Percentiles rank a stretch among this genome's conserved stretches.
These are phyloP conservation scores for Ceratina japonica DNA, from an alignment of 1,140 invertebrate species.

Conservation along the genomic window DNA sequence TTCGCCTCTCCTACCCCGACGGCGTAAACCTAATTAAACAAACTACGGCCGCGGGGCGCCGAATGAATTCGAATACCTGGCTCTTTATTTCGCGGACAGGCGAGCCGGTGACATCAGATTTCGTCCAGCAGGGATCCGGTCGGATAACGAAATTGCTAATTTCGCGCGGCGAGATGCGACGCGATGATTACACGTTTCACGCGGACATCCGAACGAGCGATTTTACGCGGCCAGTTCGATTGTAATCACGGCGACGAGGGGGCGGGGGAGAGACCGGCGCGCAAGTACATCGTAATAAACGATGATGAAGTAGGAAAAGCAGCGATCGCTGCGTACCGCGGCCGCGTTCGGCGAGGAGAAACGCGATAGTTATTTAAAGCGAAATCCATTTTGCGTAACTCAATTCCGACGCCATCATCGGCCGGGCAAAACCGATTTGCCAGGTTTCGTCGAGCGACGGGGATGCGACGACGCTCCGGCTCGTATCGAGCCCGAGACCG, in stretches of 20 bases:
- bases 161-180: not conserved
- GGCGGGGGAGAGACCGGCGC: too few species aligned
- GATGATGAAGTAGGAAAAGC: constrained; percentile 4
- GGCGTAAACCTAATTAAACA: constrained; percentile 42
- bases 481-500: constrained; percentile 16
- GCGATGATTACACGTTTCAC: not conserved
- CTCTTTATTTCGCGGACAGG: not conserved
- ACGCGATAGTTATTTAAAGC: constrained; percentile 72
- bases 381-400: constrained; percentile 75
- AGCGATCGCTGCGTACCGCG: not conserved
- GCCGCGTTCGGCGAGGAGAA: constrained; percentile 5
- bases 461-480: not conserved
- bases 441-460: constrained; percentile 23
- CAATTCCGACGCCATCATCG: constrained; percentile 73
- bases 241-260: not conserved
- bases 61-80: not conserved
- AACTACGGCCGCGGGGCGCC: constrained; percentile 16
- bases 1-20: not conserved
- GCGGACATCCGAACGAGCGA: not conserved
- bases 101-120: not conserved
- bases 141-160: constrained; percentile 14
- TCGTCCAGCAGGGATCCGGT: not conserved
- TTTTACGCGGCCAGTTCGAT: not conserved
- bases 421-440: constrained; percentile 66
- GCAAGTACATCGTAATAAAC: not conserved